Conservation (phyloP, 2,113 vertebrate genomes). For the Etheostoma spectabile region DNA sequence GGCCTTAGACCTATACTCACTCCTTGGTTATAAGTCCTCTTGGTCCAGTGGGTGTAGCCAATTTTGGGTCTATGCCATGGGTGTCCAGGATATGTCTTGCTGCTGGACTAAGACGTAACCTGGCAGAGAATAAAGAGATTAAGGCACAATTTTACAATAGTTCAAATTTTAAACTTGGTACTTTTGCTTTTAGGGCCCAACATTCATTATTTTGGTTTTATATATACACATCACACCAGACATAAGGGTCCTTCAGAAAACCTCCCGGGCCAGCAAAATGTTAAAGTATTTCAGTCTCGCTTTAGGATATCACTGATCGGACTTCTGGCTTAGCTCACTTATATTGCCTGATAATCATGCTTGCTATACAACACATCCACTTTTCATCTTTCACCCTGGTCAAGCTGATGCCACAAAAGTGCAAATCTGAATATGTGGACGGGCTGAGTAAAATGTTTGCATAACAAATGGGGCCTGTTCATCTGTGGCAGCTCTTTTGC, state of each 20-base stretch:
- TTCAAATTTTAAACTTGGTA: background rate
- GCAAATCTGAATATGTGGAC: conserved; percentile 14
- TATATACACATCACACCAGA: too few relatives aligned
- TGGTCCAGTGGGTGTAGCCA: conserved; percentile 88
- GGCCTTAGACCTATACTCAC: conserved; percentile 81
- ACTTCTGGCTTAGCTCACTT: background rate
- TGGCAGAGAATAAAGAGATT: conserved; percentile 56
- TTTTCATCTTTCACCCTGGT: conserved; percentile 8
- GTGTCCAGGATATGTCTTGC: conserved; percentile 93
- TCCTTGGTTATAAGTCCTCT: conserved; percentile 96
- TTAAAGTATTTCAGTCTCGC: background rate
- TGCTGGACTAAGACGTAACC: conserved; percentile 94
- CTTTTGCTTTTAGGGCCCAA: background rate
- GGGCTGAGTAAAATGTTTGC: conserved; percentile 45
- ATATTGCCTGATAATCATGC: background rate
- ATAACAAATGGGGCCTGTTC: conserved; percentile 57
- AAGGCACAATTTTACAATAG: background rate
- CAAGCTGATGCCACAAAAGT: background rate
- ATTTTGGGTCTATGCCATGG: conserved; percentile 86
- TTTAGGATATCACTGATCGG: background rate
- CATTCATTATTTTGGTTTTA: background rate
- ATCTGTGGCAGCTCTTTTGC: conserved; percentile 21
- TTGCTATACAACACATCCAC: too few relatives aligned
- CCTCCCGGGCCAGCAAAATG: background rate
- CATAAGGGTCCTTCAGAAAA: too few relatives aligned